phyloP scores from a whole-genome alignment of 1,140 invertebrate species.

The Oreohelix idahoensis region DNA sequence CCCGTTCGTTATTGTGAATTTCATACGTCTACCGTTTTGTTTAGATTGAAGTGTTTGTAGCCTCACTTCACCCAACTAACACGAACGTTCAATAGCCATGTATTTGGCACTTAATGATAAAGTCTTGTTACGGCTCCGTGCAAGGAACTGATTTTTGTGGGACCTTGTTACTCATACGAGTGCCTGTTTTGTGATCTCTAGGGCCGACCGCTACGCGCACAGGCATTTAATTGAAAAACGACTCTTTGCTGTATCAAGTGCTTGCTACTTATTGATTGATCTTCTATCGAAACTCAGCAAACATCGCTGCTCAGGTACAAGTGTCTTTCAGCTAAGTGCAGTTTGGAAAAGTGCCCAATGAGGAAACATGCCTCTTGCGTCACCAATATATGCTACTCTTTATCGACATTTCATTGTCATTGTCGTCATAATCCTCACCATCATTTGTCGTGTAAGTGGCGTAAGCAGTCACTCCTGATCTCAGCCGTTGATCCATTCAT shows the following conservation, averaged over 20 bases:
- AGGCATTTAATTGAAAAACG: background rate
- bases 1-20: background rate
- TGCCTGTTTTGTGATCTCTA: background rate
- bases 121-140: slow-evolving; percentile 7
- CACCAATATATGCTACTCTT: no score
- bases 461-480: no score
- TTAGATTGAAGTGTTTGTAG: background rate
- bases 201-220: background rate
- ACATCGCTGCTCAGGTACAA: background rate
- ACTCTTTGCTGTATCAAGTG: background rate
- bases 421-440: background rate
- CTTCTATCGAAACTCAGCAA: background rate
- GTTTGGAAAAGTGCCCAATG: no score
- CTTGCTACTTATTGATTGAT: background rate
- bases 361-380: no score
- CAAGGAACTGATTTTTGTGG: background rate
- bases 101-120: background rate
- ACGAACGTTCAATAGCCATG: background rate
- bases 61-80: background rate
- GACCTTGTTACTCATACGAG: background rate
- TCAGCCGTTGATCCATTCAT: no score
- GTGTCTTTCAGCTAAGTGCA: no score
- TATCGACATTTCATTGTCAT: no score
- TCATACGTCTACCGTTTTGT: background rate
- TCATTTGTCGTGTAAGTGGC: no score